phyloP scores from a whole-genome alignment of 2,113 vertebrate genomes.

The Tringa solitaria region DNA sequence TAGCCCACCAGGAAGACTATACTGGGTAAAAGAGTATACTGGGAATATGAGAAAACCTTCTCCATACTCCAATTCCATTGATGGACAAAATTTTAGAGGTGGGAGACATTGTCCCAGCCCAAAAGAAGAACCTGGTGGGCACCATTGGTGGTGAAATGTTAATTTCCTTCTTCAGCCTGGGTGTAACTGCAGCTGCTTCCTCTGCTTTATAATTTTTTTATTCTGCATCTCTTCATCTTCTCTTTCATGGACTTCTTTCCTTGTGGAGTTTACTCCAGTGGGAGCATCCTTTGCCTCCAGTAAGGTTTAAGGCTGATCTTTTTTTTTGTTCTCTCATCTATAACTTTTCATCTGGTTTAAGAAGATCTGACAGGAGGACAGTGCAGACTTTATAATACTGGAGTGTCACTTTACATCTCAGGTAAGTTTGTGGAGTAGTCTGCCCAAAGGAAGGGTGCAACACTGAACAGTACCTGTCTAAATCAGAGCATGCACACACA shows the following conservation, averaged over 20 bases:
- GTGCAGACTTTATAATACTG: not conserved
- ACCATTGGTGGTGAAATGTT: not conserved
- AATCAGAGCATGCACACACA: not conserved
- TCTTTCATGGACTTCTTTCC: not conserved
- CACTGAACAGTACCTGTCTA: rapidly evolving
- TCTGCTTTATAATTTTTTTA: not conserved
- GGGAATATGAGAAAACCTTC: not conserved
- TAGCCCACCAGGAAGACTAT: not conserved
- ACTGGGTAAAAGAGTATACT: not conserved
- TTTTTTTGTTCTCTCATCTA: not conserved
- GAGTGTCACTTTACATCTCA: not conserved
- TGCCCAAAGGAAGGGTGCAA: not conserved
- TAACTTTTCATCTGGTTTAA: not conserved
- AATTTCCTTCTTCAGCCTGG: not conserved
- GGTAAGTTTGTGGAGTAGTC: not conserved
- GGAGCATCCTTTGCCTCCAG: not conserved
- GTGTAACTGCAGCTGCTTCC: not conserved
- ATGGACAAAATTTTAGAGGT: not conserved
- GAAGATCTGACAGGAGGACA: not conserved
- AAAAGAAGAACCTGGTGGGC: not conserved
- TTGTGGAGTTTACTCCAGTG: not conserved
- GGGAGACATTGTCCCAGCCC: not conserved
- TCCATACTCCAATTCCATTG: not conserved
- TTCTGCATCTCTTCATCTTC: not conserved
- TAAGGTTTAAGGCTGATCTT: not conserved